Evolutionary conservation across 1,140 invertebrate species (phyloP), one percentile per base, ranked within the genome.

Genomic region (Leptinotarsa texana): DNA sequence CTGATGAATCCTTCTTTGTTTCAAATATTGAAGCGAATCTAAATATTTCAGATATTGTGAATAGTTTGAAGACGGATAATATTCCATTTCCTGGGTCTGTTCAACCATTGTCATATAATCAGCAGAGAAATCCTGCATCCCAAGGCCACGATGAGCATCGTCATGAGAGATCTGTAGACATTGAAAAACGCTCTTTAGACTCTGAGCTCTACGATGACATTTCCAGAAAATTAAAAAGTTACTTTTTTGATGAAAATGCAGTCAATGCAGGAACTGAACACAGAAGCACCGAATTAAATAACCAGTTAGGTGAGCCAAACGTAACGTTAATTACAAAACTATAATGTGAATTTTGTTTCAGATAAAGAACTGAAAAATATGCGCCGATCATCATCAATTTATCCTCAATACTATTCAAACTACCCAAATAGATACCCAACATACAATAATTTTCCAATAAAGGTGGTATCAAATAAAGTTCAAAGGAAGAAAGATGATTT

Each of bases 41-140:
- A 42, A 42, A 57, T 57, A 13, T 57, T 57, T 57, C 51, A 57
- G 51, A 57, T 57, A 57, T 57, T 18, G 51, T 57, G n/a, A 57
- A 57, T 57, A 57, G 51, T 57, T 57, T 57, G 51, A 57, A 57
- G 15, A 15, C 13, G n/a, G 51, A 57, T n/a, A 57, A 42, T 42
- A 42, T 42, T 42, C 33, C 33, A 1, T 42, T 57, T 5, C 51
- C 51, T 17, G n/a, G n/a, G 17, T 15, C n/a, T 57, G 13, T 5
- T 5, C 51, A 57, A 57, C 51, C 13, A 57, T 13, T 18, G 51
- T 17, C 51, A 57, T 57, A 57, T 18, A 5, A 57, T 57, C 51
- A 15, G 13, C 51, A 57, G n/a, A 57, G 13, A 5, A 57, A 57
- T 18, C 51, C 51, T 57, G 17, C 51, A 17, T 57, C 33, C 33